These are phyloP conservation scores for Portevinia maculata DNA, from an alignment of 2,888 invertebrate genomes.

Conservation along the genomic window DNA sequence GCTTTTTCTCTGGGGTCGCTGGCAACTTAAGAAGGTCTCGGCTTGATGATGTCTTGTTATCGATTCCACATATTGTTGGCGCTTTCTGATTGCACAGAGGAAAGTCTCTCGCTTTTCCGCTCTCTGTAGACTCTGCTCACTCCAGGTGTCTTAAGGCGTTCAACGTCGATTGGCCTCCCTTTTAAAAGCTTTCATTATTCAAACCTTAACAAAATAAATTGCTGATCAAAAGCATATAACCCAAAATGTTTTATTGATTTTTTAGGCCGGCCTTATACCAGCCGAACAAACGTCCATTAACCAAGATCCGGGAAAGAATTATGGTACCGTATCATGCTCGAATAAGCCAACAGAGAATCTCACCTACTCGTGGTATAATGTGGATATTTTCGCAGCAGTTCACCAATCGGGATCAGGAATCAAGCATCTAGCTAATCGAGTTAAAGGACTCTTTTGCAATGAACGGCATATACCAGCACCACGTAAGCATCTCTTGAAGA, in stretches of 20 bases:
- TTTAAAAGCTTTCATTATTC: too few relatives aligned
- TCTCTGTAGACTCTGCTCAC: too few relatives aligned
- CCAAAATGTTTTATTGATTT: neutral
- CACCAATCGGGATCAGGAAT: slow-evolving; percentile 83
- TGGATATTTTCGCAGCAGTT: slow-evolving; percentile 89
- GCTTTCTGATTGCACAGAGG: too few relatives aligned
- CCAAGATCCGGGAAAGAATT: slow-evolving; percentile 78
- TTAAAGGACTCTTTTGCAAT: slow-evolving; percentile 82
- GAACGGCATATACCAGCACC: slow-evolving; percentile 81
- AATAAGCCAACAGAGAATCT: slow-evolving; percentile 81
- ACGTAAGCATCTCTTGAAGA: slow-evolving; percentile 89
- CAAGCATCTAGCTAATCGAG: slow-evolving; percentile 83
- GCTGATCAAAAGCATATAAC: too few relatives aligned
- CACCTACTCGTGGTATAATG: slow-evolving; percentile 90
- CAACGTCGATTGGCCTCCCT: too few relatives aligned
- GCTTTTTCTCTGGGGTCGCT: too few relatives aligned
- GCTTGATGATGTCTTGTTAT: too few relatives aligned
- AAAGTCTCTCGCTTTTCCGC: too few relatives aligned
- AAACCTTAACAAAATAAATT: neutral
- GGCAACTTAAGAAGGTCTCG: too few relatives aligned
- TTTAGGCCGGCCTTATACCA: slow-evolving; percentile 33
- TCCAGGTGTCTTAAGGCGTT: too few relatives aligned
- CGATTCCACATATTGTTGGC: too few relatives aligned
- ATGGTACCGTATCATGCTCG: slow-evolving; percentile 77
- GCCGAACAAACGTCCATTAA: slow-evolving; percentile 78